Base-by-base conservation (phyloP, 2,888 invertebrate species). In the Argyresthia goedartella region DNA sequence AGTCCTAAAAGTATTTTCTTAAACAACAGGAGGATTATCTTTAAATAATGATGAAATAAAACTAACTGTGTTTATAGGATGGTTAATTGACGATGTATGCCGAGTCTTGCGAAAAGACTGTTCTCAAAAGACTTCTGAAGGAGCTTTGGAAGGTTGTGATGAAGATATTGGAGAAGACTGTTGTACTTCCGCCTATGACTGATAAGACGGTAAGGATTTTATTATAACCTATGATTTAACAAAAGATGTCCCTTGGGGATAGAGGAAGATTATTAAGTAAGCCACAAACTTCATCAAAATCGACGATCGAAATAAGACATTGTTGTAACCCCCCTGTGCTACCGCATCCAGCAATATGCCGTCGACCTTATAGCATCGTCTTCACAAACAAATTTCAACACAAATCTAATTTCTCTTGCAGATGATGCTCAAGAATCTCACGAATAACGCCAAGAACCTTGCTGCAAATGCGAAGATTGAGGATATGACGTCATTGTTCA, bases 71-170 rank as follows among this genome's bases (percentile, higher is more conserved):
- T 25, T 59, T 89, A 2, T 76, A 94, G 64, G 94, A 94, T 67
- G 95, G 95, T 48, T 96, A 97, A 52, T 80, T 98, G 59, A 95
- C 97, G 35, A 88, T 98, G 71, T 98, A 97, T 73, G 97, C 97
- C 10, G 94, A 97, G 77, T 95, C 96, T 49, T 98, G 99, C 77
- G 99, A 99, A 84, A 99, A 99, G 89, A 99, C 99, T 48, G 99
- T 99, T 49, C 90, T 99, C 51, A 99, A 99, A 86, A 91, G 99
- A 67, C 88, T 99, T 72, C 90, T 99, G 55, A 99, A 99, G 80
- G 99, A 99, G 84, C 88, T 99, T 54, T 99, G 99, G 99, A 97
- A 97, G 86, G 98, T 99, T 66, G 98, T 99, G 33, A 99, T 99
- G 95, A 93, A 97, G 73, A 97, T 96, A 70, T 89, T 99, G 72